A percentile compares a stretch with the other conserved stretches of the same genome.
phyloP scores from a whole-genome alignment of 1,140 invertebrate genomes.

The Anoplophora glabripennis region DNA sequence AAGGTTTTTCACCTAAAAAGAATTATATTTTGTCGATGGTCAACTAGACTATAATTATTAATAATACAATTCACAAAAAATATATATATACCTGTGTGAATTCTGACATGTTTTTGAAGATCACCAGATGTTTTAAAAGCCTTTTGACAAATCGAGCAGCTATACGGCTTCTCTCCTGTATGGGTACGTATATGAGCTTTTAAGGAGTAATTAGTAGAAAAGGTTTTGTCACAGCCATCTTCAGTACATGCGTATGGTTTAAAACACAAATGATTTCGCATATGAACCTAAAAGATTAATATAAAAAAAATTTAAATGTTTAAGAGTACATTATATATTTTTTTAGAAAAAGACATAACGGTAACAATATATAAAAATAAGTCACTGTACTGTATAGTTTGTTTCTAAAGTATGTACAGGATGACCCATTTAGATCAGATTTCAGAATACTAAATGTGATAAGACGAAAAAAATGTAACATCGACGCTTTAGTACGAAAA shows the following conservation, averaged over 20 bases:
- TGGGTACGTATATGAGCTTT: conserved; percentile 60
- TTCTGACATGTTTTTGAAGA: conserved; percentile 36
- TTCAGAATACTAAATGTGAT: too few relatives aligned
- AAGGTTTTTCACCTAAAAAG: conserved; percentile 59
- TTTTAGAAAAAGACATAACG: too few relatives aligned
- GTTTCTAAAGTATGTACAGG: too few relatives aligned
- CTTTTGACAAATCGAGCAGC: conserved; percentile 53
- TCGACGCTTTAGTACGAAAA: too few relatives aligned
- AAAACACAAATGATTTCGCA: conserved; percentile 62
- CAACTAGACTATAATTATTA: too few relatives aligned
- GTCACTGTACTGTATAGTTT: too few relatives aligned
- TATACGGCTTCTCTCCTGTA: conserved; percentile 52
- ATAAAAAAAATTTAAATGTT: conserved; percentile 20
- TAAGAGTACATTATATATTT: too few relatives aligned
- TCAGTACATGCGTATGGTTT: conserved; percentile 61
- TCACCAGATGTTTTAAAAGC: conserved; percentile 56
- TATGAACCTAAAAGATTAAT: conserved; percentile 58
- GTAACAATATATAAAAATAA: too few relatives aligned
- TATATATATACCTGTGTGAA: conserved; percentile 61
- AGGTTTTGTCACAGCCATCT: conserved; percentile 61
- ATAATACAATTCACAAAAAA: conserved; percentile 49
- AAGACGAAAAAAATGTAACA: too few relatives aligned
- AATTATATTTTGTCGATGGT: too few relatives aligned
- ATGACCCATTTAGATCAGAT: too few relatives aligned
- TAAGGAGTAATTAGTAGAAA: conserved; percentile 66